Conservation (phyloP, 2,888 invertebrate genomes). For the Eupithecia pulchellata region DNA sequence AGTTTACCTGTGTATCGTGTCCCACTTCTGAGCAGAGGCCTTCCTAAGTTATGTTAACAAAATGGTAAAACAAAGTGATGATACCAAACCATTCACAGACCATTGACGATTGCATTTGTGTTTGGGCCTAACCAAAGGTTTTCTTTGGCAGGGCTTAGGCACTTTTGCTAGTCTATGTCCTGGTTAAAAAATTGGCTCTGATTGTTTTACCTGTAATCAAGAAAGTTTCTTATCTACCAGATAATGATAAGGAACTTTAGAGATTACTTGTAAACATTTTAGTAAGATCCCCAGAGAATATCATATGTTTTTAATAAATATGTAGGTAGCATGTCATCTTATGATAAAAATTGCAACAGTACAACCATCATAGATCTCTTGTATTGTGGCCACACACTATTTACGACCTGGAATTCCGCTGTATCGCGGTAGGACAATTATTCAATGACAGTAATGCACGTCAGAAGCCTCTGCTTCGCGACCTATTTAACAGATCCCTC, state of each 20-base stretch:
- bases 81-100: conserved; percentile 86
- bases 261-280: not conserved
- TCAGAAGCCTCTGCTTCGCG: no score
- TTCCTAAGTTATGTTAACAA: conserved; percentile 5
- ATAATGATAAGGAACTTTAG: not conserved
- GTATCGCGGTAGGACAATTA: no score
- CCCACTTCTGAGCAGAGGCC: no score
- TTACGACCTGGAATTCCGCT: no score
- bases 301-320: no score
- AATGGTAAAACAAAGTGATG: conserved; percentile 71
- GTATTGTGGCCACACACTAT: no score
- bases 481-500: no score
- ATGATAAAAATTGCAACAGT: no score
- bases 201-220: conserved; percentile 59
- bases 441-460: no score
- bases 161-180: conserved; percentile 68
- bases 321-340: no score
- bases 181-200: conserved; percentile 84
- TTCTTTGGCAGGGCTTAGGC: conserved; percentile 67
- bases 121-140: conserved; percentile 70
- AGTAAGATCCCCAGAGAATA: not conserved
- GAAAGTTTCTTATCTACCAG: not conserved
- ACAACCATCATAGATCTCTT: no score
- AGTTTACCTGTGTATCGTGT: no score
- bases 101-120: conserved; percentile 64